phyloP scores from a whole-genome alignment of 92 coral and sea anemone genomes.

The Actinernus sp. region DNA sequence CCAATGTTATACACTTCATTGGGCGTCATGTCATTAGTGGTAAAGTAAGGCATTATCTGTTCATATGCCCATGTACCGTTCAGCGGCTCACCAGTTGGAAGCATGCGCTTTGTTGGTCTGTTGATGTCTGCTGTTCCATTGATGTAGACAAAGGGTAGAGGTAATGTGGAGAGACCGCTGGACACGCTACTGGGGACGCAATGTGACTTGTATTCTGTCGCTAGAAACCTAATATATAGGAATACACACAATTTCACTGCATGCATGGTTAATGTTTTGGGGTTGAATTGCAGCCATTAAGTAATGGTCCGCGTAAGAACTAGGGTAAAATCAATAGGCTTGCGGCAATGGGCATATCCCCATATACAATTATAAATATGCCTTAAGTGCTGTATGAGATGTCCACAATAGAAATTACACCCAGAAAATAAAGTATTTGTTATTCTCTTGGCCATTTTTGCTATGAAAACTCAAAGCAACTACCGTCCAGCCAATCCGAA shows the following conservation, averaged over 20 bases:
- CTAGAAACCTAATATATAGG: slow-evolving; percentile 46
- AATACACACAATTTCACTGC: neutral
- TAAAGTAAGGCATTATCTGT: slow-evolving; percentile 46
- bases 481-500: too few species aligned
- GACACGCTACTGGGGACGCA: slow-evolving; percentile 75
- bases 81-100: slow-evolving; percentile 49
- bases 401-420: too few species aligned
- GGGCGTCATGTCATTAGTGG: slow-evolving; percentile 50
- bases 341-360: too few species aligned
- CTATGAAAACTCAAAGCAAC: too few species aligned
- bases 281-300: too few species aligned
- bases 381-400: too few species aligned
- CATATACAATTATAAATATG: too few species aligned
- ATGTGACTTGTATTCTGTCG: slow-evolving; percentile 57
- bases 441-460: too few species aligned
- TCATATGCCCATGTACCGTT: slow-evolving; percentile 58
- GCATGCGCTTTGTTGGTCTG: slow-evolving; percentile 41
- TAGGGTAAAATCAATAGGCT: too few species aligned
- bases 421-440: too few species aligned
- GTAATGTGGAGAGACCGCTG: slow-evolving; percentile 74
- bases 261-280: too few species aligned
- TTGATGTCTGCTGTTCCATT: slow-evolving; percentile 54
- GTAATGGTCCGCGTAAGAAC: too few species aligned
- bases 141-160: slow-evolving; percentile 57
- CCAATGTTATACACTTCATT: slow-evolving; percentile 62